Base-by-base conservation (phyloP, 2,113 vertebrate genomes). In the human region DNA sequence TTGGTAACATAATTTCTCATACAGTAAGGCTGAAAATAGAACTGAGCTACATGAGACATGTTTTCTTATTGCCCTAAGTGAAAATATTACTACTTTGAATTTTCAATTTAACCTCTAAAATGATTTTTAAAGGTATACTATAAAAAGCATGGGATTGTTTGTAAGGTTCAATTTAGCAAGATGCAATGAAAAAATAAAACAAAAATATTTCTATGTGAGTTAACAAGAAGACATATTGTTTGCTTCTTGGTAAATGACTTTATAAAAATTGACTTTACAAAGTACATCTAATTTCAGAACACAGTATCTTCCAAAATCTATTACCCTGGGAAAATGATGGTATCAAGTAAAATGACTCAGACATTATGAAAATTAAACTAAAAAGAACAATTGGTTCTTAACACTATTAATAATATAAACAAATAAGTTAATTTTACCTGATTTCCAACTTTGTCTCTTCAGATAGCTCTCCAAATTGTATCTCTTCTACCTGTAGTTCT, bases 401-500 rank as follows among this genome's bases (percentile, higher is more conserved):
- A 96, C 2, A 89, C 75, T 52, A 87, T 68, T 89, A 95, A 87
- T 76, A 2, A 87, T 76, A 2, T 94, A 90, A 95, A 83, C 30
- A 48, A 76, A 1, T 76, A 96, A 70, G n/a, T 96, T 52, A 89
- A 90, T 92, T 94, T 98, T 99, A 99, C 99, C 99, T 99, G 88
- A 97, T 98, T 97, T 99, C 99, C 84, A 99, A 76, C n/a, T 98
- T 98, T 93, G 98, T 85, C 64, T 99, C 97, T 96, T 98, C 98
- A 76, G 97, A 89, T 86, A 99, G 70, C 0, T 98, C 98, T 90
- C 98, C 98, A 89, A 99, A 96, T 97, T 99, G 99, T 96, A 99
- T 97, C 93, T 98, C 98, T 98, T 99, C 99, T 92, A 99, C 96
- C 27, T 99, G 98, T 52, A 99, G 98, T 97, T 99, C 98, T 0